Conservation (phyloP, 2,113 vertebrate genomes). For the Rhegmatorhina hoffmannsi region DNA sequence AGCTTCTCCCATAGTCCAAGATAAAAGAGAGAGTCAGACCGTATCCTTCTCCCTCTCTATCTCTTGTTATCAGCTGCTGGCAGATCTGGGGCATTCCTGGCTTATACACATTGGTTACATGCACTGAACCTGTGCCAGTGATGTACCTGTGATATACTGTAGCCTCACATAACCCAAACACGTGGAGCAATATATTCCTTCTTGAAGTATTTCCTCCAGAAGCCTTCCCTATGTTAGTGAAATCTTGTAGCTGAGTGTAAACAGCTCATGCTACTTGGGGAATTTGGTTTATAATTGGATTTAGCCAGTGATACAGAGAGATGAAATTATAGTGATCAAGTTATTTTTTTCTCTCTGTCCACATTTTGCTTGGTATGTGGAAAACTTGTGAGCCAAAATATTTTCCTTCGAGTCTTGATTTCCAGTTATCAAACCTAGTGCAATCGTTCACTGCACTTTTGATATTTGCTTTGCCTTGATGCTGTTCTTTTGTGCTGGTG, state of each 20-base stretch:
- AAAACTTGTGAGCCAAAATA: neutral
- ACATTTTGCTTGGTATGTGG: neutral
- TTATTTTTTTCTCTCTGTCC: neutral
- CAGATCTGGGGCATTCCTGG: neutral
- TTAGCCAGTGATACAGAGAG: neutral
- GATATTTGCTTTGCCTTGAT: neutral
- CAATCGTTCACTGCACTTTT: neutral
- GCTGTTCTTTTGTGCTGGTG: neutral
- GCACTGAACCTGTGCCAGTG: neutral
- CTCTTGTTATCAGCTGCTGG: neutral
- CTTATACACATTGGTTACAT: neutral
- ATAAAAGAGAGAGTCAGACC: neutral
- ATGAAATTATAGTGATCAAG: neutral
- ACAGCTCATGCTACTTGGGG: neutral
- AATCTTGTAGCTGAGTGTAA: neutral
- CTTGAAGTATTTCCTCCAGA: neutral
- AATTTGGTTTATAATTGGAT: neutral
- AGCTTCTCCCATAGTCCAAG: neutral
- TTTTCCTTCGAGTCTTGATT: neutral
- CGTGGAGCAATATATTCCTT: neutral
- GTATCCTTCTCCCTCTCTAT: neutral
- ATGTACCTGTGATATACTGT: neutral
- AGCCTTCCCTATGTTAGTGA: neutral
- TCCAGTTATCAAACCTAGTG: neutral
- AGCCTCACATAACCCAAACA: neutral